Evolutionary conservation across 2,797 vertebrate species (phyloP), one percentile per base, ranked within the genome.

Genomic region (Ptychadena robeensis): DNA sequence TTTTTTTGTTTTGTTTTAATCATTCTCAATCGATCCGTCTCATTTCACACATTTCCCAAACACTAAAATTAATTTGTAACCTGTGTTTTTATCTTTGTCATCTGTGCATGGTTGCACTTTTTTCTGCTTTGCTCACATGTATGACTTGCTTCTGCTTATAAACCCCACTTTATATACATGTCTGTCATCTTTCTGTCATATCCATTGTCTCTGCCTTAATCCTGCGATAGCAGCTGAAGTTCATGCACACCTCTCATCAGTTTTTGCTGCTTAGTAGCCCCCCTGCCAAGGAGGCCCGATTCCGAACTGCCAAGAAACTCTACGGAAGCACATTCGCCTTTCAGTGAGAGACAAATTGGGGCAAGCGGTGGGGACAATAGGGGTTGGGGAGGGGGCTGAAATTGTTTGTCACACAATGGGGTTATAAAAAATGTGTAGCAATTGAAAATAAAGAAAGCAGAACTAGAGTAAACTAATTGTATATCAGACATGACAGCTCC

Each of bases 191-290:
- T 79, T 28, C 64, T 37, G 15, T 65, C 31, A 72, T 27, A n/a
- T 73, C 48, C 27, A 37, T 69, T 73, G 67, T 71, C 63, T 72
- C 34, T 48, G 28, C 69, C 67, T 53, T 37, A 31, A 73, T 72
- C 61, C 66, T 9, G 72, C 87, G 91, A 91, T 92, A 99, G 98
- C 97, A 99, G 96, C 95, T 99, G 91, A 99, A 99, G 94, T 99
- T 99, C 95, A 99, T 99, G 98, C 98, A 99, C 96, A 99, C 98
- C 85, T 98, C 98, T 87, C 98, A 99, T 93, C 98, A 99, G 93
- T 99, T 99, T 93, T 95, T 99, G 92, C 94, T 99, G 91, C 96
- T 99, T 93, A 99, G 97, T 94, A 99, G 98, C 89, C 98, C 98
- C 76, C 98, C 98, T 0, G 97, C 97, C 87, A 99, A 99, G 95